Evolutionary conservation across 2,113 vertebrate species (phyloP).

Genomic region (Echinops telfairi): DNA sequence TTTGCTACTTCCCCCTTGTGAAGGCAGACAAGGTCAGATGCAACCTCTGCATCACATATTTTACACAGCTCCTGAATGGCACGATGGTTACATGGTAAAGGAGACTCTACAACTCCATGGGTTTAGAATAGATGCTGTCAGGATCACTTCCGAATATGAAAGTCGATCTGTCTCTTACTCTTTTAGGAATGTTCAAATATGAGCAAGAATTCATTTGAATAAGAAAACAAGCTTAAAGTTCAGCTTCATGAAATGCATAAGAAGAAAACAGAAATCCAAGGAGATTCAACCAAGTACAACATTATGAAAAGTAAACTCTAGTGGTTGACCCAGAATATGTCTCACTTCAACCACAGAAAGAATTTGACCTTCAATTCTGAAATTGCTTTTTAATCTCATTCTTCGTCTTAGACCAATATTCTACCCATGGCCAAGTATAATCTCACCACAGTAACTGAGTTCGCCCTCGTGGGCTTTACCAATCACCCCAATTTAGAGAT

Average conservation of each 20-base stretch:
- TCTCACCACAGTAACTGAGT: conserved; percentile 55
- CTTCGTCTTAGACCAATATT: not conserved
- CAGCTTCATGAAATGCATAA: not conserved
- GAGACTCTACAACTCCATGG: fast-evolving
- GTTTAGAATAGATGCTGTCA: not conserved
- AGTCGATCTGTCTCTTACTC: not conserved
- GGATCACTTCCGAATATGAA: not conserved
- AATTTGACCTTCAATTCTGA: not conserved
- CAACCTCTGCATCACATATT: no score
- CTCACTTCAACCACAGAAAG: not conserved
- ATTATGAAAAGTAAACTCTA: not conserved
- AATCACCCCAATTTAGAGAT: not conserved
- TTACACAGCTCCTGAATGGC: fast-evolving
- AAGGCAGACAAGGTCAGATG: no score
- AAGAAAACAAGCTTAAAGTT: not conserved
- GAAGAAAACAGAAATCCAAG: not conserved
- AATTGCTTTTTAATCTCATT: not conserved
- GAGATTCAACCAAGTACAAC: not conserved
- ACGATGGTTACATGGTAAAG: fast-evolving
- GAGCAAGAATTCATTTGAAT: conserved; percentile 9
- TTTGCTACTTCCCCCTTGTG: no score
- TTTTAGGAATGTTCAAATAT: conserved; percentile 30
- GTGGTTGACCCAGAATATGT: not conserved
- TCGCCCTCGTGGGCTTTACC: conserved; percentile 74
- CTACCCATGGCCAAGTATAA: conserved; percentile 58